These are phyloP conservation scores for Pollenia angustigena DNA, from an alignment of 2,888 invertebrate genomes.

Conservation along the genomic window DNA sequence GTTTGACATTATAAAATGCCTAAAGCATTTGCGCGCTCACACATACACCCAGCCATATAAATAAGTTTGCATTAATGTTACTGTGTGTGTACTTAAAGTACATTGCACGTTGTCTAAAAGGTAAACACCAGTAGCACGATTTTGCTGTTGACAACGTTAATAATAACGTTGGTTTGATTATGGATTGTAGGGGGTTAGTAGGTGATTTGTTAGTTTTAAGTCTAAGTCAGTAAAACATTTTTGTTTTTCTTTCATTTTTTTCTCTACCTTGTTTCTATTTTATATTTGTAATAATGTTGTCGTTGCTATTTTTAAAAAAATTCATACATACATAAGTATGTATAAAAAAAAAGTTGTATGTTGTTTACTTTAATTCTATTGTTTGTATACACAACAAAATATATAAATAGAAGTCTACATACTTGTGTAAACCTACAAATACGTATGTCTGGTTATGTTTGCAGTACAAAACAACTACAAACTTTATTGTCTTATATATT, in stretches of 20 bases:
- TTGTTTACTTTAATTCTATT: conserved; percentile 49
- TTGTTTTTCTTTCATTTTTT: conserved; percentile 2
- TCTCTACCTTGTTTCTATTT: background rate
- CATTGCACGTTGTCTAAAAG: conserved; percentile 57
- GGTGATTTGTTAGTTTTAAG: conserved; percentile 54
- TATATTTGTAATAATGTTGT: background rate
- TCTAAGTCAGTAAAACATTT: conserved; percentile 44
- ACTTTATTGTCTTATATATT: background rate
- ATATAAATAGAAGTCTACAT: conserved; percentile 31
- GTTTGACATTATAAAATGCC: conserved; percentile 76
- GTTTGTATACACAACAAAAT: conserved; percentile 40
- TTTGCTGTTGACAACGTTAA: conserved; percentile 71
- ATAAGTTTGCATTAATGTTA: background rate
- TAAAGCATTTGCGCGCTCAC: conserved; percentile 44
- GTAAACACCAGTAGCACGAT: conserved; percentile 64
- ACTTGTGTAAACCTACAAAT: background rate
- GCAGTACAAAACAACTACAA: background rate
- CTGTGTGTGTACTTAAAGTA: conserved; percentile 6
- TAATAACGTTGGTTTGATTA: conserved; percentile 66
- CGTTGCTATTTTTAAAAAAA: conserved; percentile 1
- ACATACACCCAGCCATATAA: background rate
- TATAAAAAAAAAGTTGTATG: conserved; percentile 31
- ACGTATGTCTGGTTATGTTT: background rate
- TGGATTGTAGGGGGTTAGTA: conserved; percentile 34
- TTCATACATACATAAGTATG: background rate